A percentile compares a stretch with the other conserved stretches of the same genome.
phyloP scores from a whole-genome alignment of 2,888 invertebrate genomes.

The Keiferia lycopersicella region DNA sequence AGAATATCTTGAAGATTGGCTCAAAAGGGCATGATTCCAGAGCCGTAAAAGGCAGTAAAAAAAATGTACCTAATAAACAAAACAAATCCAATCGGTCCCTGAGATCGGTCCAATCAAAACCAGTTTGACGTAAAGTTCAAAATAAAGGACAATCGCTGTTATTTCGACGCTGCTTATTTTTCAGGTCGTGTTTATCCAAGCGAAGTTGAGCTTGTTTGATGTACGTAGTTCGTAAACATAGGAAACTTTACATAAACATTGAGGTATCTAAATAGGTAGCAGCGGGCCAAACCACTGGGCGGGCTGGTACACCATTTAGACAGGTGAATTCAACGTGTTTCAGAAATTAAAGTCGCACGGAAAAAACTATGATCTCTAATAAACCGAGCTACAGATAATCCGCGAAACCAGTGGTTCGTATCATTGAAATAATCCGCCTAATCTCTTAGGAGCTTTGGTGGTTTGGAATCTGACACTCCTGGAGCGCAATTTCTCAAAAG shows the following conservation, averaged over 20 bases:
- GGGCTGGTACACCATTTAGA: too few relatives aligned
- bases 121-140: not conserved
- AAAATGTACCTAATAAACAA: too few relatives aligned
- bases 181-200: constrained; percentile 8
- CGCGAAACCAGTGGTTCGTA: constrained; percentile 17
- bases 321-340: not conserved
- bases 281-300: too few relatives aligned
- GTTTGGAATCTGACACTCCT: constrained; percentile 42
- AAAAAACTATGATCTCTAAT: not conserved
- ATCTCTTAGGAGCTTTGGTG: constrained; percentile 44
- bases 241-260: not conserved
- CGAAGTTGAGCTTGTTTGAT: constrained; percentile 6
- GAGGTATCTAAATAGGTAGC: too few relatives aligned
- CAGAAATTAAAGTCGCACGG: not conserved
- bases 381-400: not conserved
- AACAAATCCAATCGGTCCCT: not conserved
- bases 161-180: not conserved
- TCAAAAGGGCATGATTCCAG: too few relatives aligned
- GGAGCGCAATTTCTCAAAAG: too few relatives aligned
- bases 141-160: not conserved
- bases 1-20: too few relatives aligned
- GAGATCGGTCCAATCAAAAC: too few relatives aligned
- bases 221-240: constrained; percentile 18
- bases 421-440: constrained; percentile 43
- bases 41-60: too few relatives aligned